Evolutionary conservation across 2,797 vertebrate species (phyloP).

Genomic region (Aldrovandia affinis): DNA sequence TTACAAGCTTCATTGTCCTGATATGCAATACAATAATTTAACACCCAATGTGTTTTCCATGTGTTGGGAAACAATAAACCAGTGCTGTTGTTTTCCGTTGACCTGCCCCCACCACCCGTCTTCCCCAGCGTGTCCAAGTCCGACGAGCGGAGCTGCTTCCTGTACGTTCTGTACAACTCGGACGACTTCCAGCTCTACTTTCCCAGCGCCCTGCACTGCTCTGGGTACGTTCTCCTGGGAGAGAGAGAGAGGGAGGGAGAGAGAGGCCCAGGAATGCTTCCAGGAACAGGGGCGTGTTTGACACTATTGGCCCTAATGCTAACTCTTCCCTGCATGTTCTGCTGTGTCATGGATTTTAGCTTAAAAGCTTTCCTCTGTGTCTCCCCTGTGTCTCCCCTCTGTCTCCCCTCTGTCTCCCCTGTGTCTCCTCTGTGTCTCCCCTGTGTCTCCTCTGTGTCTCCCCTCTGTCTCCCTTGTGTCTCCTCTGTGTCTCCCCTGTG

Average conservation of each 20-base stretch:
- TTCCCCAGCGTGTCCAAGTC: constrained; percentile 79
- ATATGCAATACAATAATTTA: neutral
- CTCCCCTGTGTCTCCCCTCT: no score
- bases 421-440: no score
- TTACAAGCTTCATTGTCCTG: neutral
- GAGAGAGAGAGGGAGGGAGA: no score
- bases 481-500: no score
- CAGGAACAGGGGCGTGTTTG: neutral
- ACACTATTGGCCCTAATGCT: no score
- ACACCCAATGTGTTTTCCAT: neutral
- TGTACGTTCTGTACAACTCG: constrained; percentile 81
- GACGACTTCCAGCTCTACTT: constrained; percentile 92
- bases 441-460: no score
- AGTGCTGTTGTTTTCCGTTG: neutral
- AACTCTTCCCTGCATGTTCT: neutral
- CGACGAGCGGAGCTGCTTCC: constrained; percentile 88
- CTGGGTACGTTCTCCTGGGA: constrained; percentile 75
- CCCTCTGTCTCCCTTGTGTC: no score
- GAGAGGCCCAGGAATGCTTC: neutral
- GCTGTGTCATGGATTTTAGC: neutral
- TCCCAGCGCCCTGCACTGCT: constrained; percentile 83
- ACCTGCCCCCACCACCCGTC: neutral
- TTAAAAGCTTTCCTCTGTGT: no score
- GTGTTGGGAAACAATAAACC: neutral
- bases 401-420: no score